A percentile compares a stretch with the other conserved stretches of the same genome.
Evolutionary conservation across 2,888 invertebrate genomes (phyloP).

Genomic region (Platycheirus rosarum): DNA sequence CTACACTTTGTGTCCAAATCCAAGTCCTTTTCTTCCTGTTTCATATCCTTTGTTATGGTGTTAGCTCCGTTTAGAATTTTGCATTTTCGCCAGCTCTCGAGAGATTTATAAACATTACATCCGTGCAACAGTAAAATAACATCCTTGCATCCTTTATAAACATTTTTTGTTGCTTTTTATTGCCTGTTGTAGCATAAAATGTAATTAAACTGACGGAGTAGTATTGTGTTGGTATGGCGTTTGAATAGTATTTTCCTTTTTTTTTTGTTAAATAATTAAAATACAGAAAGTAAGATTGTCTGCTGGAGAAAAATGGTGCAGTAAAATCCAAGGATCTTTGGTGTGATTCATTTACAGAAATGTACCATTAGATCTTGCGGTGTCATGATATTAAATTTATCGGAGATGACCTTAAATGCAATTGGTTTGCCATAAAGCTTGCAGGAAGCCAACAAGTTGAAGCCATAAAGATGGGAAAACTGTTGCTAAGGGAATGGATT

Average conservation of each 20-base stretch:
- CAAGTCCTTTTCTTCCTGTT: slow-evolving; percentile 4
- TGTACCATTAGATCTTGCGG: slow-evolving; percentile 3
- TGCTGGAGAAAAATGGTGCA: background rate
- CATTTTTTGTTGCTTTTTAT: slow-evolving; percentile 29
- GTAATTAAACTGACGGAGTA: slow-evolving; percentile 58
- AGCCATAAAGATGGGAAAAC: slow-evolving; percentile 13
- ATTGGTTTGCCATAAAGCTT: slow-evolving; percentile 3
- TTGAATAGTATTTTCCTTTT: slow-evolving; percentile 7
- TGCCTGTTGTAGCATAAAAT: slow-evolving; percentile 60
- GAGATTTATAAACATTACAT: slow-evolving; percentile 64
- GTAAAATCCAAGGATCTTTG: background rate
- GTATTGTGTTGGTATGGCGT: slow-evolving; percentile 9
- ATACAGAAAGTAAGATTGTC: background rate
- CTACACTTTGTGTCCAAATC: background rate
- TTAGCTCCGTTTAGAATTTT: slow-evolving; percentile 51
- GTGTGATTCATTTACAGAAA: slow-evolving; percentile 20
- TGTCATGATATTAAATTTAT: slow-evolving; percentile 27
- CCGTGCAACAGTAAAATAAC: slow-evolving; percentile 55
- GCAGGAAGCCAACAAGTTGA: slow-evolving; percentile 25
- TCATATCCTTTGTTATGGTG: slow-evolving; percentile 32
- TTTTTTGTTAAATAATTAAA: slow-evolving; percentile 25
- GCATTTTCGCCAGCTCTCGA: slow-evolving; percentile 35
- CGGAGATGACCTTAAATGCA: slow-evolving; percentile 11
- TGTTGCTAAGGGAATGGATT: slow-evolving; percentile 1
- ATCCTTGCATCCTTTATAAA: slow-evolving; percentile 38